Conservation (phyloP, 1,140 invertebrate genomes). For the Magallana angulata region DNA sequence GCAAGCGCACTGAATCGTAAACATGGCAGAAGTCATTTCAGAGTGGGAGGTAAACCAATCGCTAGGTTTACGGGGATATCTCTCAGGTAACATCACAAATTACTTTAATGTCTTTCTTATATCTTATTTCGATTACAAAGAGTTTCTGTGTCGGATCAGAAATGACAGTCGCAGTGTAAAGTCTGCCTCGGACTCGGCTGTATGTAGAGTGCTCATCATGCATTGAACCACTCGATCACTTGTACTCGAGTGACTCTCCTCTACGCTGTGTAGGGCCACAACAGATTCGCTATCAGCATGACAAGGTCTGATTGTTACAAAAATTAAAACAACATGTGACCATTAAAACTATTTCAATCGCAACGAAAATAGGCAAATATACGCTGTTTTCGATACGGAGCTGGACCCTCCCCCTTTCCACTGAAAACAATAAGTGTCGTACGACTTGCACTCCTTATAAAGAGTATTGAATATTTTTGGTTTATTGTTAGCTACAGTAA, state of each 20-base stretch:
- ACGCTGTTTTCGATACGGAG: not conserved
- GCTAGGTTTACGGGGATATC: conserved; percentile 14
- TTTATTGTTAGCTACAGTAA: no score
- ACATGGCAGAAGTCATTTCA: conserved; percentile 27
- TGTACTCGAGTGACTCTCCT: conserved; percentile 19
- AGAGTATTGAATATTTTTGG: no score
- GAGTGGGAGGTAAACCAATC: conserved; percentile 25
- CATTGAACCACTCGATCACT: conserved; percentile 1
- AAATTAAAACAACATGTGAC: no score
- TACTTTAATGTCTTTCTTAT: not conserved
- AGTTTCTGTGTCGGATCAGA: not conserved
- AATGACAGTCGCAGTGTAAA: not conserved
- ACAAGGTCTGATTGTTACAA: not conserved
- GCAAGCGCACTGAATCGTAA: conserved; percentile 29
- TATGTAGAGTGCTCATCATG: not conserved
- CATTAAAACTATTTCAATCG: no score
- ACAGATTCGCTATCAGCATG: not conserved
- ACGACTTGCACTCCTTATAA: not conserved
- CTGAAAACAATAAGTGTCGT: not conserved
- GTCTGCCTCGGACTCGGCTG: not conserved
- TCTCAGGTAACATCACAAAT: not conserved
- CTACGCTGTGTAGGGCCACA: not conserved
- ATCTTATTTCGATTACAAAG: not conserved
- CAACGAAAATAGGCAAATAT: no score
- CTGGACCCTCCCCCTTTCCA: conserved; percentile 12